Conservation (phyloP, 2,797 vertebrate genomes). For the Gambusia yucatana region DNA sequence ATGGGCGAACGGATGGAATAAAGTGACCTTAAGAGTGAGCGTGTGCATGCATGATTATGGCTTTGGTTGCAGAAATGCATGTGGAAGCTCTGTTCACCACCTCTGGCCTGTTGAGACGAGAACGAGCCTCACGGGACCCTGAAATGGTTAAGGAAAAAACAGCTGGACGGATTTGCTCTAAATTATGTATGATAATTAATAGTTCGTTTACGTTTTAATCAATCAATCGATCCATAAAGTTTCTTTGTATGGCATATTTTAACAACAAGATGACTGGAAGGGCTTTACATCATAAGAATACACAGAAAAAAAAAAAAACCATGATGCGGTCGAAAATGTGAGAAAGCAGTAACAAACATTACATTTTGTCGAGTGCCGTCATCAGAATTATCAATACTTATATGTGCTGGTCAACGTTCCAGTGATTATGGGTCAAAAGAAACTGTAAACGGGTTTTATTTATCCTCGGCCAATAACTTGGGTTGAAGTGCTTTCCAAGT, state of each 20-base stretch:
- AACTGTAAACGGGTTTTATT: neutral
- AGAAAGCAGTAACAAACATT: no score
- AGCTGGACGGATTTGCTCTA: neutral
- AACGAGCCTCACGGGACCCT: neutral
- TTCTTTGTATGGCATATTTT: no score
- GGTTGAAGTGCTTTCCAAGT: neutral
- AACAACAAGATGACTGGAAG: no score
- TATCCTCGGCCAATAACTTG: conserved; percentile 18
- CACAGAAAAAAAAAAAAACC: no score
- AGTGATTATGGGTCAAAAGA: no score
- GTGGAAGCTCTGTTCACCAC: neutral
- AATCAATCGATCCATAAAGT: neutral
- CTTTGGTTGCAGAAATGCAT: neutral
- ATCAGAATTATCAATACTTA: no score
- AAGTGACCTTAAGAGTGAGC: neutral
- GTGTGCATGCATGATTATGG: neutral
- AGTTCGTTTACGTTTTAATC: neutral
- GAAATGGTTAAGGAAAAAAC: neutral
- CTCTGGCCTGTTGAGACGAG: neutral
- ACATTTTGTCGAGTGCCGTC: no score
- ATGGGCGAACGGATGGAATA: neutral
- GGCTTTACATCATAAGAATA: no score
- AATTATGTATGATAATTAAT: neutral
- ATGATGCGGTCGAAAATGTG: no score
- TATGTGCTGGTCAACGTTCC: no score